Conservation (phyloP, 2,797 vertebrate genomes). For the Acanthurus tractus region DNA sequence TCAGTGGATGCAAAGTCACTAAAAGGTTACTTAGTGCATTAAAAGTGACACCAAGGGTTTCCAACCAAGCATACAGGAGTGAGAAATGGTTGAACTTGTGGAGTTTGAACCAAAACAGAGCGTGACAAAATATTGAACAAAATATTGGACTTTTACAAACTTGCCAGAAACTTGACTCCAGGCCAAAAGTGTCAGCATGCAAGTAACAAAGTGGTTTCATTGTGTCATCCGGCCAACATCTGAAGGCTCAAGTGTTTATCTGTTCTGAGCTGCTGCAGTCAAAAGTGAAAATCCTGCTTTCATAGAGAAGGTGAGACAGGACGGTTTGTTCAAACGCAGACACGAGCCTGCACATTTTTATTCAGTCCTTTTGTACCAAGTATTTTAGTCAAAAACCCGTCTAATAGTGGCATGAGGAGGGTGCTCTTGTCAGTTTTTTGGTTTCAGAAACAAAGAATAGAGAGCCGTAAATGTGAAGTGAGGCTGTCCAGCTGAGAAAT, state of each 20-base stretch:
- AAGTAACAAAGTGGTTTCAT: neutral
- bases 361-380: too few species aligned
- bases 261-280: neutral
- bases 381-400: too few species aligned
- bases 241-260: neutral
- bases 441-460: too few species aligned
- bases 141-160: conserved; percentile 9
- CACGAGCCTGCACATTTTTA: too few species aligned
- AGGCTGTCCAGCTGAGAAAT: conserved; percentile 30
- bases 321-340: too few species aligned
- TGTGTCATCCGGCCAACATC: neutral
- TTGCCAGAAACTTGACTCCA: conserved; percentile 13
- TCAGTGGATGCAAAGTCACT: too few species aligned
- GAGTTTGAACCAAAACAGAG: conserved; percentile 15
- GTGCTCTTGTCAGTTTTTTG: neutral
- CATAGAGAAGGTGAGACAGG: too few species aligned
- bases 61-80: too few species aligned
- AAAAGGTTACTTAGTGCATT: too few species aligned
- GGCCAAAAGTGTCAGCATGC: neutral
- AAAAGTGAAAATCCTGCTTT: neutral
- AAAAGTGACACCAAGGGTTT: too few species aligned
- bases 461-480: conserved; percentile 29
- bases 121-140: neutral
- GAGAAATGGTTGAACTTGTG: neutral
- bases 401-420: too few species aligned